Evolutionary conservation across 2,113 vertebrate species (phyloP).

Genomic region (Cyprinodon variegatus): DNA sequence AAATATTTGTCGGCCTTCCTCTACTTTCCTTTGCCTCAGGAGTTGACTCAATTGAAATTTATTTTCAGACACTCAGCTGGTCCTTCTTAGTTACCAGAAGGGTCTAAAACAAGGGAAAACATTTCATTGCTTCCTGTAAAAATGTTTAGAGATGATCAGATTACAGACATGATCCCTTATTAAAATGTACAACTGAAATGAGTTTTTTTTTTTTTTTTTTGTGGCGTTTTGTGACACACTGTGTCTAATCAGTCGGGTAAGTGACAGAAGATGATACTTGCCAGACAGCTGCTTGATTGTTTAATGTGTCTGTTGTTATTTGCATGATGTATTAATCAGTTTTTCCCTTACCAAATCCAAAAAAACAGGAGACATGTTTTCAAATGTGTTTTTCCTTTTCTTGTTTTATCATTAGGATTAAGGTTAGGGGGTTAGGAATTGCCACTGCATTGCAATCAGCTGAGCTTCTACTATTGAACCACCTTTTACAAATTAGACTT

Average conservation of each 20-base stretch:
- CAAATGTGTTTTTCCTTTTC: too few relatives aligned
- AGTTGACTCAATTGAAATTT: neutral
- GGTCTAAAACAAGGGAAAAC: too few relatives aligned
- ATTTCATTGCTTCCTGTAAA: neutral
- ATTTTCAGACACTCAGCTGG: neutral
- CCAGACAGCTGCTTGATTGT: too few relatives aligned
- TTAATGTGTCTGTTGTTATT: neutral
- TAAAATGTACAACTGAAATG: neutral
- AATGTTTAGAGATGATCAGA: neutral
- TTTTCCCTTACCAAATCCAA: neutral
- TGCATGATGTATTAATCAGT: neutral
- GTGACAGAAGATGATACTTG: neutral
- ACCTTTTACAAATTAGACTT: neutral
- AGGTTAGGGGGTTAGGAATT: too few relatives aligned
- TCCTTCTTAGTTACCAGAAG: neutral
- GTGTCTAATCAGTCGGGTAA: neutral
- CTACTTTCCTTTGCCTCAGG: neutral
- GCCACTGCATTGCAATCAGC: neutral
- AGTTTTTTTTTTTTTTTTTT: neutral
- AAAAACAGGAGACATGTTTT: neutral
- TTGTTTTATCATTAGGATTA: too few relatives aligned
- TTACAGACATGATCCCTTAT: neutral
- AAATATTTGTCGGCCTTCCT: neutral
- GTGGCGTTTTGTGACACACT: neutral
- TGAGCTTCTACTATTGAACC: neutral